Evolutionary conservation across 2,888 invertebrate genomes (phyloP).

Genomic region (Strigamia maritima): DNA sequence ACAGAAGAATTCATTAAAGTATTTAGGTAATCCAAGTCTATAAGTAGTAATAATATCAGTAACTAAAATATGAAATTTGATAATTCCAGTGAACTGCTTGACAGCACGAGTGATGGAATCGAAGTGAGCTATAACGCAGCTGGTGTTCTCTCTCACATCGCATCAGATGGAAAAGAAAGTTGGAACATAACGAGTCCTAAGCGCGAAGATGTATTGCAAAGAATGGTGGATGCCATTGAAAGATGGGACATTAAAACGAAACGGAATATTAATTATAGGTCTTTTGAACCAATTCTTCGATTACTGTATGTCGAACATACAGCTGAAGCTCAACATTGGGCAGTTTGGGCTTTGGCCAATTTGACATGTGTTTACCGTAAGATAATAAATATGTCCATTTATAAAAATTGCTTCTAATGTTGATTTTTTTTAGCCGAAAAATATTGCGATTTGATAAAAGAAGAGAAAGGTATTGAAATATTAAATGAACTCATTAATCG

Average conservation of each 20-base stretch:
- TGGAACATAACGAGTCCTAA: constrained; percentile 75
- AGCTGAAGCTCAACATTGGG: constrained; percentile 92
- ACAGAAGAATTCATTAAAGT: constrained; percentile 76
- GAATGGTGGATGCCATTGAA: constrained; percentile 77
- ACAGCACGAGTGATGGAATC: constrained; percentile 85
- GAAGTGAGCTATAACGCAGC: constrained; percentile 97
- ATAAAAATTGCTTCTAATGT: not conserved
- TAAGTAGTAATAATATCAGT: too few relatives aligned
- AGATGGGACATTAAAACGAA: constrained; percentile 83
- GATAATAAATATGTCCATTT: constrained; percentile 47
- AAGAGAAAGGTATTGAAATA: constrained; percentile 77
- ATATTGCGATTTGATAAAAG: constrained; percentile 82
- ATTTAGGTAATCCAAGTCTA: constrained; percentile 58
- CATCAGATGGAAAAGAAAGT: constrained; percentile 79
- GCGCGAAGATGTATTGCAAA: constrained; percentile 66
- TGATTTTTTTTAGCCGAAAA: constrained; percentile 66
- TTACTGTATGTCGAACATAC: constrained; percentile 79
- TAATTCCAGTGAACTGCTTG: constrained; percentile 66
- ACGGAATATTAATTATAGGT: constrained; percentile 93
- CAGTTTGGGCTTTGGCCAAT: constrained; percentile 95
- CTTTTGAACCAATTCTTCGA: constrained; percentile 88
- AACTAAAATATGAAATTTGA: too few relatives aligned
- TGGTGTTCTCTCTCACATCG: constrained; percentile 91
- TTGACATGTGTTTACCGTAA: constrained; percentile 87
- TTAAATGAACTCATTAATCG: constrained; percentile 57